Percentiles rank a stretch among this genome's conserved stretches.
These are phyloP conservation scores for Drosophila lacertosa DNA, from an alignment of 1,140 invertebrate species.

Conservation along the genomic window DNA sequence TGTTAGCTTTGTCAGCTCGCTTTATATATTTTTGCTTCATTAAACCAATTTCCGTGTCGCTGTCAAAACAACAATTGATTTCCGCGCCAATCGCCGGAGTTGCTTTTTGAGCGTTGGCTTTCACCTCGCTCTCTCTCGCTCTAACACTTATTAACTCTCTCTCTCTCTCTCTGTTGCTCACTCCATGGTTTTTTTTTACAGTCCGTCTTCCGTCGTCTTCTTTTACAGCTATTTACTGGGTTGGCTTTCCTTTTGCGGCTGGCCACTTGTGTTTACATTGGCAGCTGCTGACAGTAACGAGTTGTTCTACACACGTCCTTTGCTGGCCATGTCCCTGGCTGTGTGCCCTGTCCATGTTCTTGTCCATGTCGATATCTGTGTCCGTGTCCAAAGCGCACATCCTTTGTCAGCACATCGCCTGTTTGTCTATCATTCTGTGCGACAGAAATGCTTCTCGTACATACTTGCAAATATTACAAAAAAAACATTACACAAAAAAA, in stretches of 20 bases:
- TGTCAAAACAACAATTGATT: conserved; percentile 83
- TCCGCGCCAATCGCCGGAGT: conserved; percentile 73
- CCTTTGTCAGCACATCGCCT: conserved; percentile 77
- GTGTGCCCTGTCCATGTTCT: conserved; percentile 20
- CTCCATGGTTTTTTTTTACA: conserved; percentile 47
- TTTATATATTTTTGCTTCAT: conserved; percentile 82
- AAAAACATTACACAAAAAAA: conserved; percentile 44
- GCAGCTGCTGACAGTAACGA: conserved; percentile 80
- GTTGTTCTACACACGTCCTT: conserved; percentile 73
- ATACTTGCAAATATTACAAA: conserved; percentile 68
- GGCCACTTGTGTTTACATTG: conserved; percentile 79
- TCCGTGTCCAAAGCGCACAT: conserved; percentile 46
- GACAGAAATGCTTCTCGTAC: conserved; percentile 26
- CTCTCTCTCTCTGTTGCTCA: neutral
- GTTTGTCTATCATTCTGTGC: conserved; percentile 73
- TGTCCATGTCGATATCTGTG: conserved; percentile 21
- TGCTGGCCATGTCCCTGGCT: conserved; percentile 20
- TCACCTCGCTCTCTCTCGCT: neutral
- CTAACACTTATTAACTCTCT: neutral
- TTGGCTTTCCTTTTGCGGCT: conserved; percentile 65
- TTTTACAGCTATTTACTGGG: conserved; percentile 50
- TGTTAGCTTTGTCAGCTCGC: conserved; percentile 77
- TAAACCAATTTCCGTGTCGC: conserved; percentile 82
- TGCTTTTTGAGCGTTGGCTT: conserved; percentile 48
- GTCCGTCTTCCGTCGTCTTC: conserved; percentile 28